Evolutionary conservation across 1,140 invertebrate species (phyloP).

Genomic region (Thereuonema tuberculata): DNA sequence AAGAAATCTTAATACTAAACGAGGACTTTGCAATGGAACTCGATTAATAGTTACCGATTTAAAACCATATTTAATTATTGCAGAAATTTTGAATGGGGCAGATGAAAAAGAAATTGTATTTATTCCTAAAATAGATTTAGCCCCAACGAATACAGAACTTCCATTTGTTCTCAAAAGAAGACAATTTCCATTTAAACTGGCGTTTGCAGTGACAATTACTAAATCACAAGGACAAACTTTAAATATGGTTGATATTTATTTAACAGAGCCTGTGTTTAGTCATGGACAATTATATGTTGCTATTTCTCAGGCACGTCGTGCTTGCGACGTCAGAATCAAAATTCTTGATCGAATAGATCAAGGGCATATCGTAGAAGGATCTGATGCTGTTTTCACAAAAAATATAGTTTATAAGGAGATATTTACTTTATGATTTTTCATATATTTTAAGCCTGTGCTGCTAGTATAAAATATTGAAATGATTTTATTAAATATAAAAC

Average conservation of each 20-base stretch:
- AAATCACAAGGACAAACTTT: slow-evolving; percentile 18
- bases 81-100: not conserved
- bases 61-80: slow-evolving; percentile 1
- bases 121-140: slow-evolving; percentile 15
- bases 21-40: slow-evolving; percentile 15
- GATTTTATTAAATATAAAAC: too few species aligned
- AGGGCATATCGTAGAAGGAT: not conserved
- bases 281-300: slow-evolving; percentile 21
- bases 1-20: not conserved
- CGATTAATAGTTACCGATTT: slow-evolving; percentile 6
- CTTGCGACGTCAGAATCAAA: not conserved
- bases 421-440: too few species aligned
- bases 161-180: slow-evolving; percentile 25
- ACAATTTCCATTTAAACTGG: slow-evolving; percentile 16
- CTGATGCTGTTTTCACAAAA: not conserved
- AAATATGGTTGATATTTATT: slow-evolving; percentile 13
- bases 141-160: slow-evolving; percentile 8
- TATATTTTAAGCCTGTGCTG: too few species aligned
- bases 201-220: slow-evolving; percentile 17
- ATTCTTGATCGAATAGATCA: too few species aligned
- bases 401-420: not conserved
- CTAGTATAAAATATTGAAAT: too few species aligned
- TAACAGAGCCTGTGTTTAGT: slow-evolving; percentile 16
- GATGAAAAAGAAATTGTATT: slow-evolving; percentile 9
- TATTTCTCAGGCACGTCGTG: not conserved